Evolutionary conservation across 1,140 invertebrate genomes (phyloP).

Genomic region (Calliopsis andreniformis): DNA sequence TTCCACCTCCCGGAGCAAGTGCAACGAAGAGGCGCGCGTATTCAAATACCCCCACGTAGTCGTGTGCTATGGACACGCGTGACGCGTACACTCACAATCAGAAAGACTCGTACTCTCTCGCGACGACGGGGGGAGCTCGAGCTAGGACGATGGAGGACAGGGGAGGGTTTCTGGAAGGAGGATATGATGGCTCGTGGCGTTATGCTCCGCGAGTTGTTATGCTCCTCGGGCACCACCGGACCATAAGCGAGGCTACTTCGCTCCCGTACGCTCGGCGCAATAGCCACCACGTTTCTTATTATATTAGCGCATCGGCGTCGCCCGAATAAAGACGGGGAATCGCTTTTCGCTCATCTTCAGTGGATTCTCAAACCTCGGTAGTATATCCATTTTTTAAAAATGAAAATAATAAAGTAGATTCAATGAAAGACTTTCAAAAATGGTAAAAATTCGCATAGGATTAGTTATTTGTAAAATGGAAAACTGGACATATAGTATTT

Average conservation of each 20-base stretch:
- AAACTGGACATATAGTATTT: too few species aligned
- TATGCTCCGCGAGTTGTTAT: constrained; percentile 80
- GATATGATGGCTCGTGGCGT: constrained; percentile 81
- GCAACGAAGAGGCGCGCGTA: constrained; percentile 37
- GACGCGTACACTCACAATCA: constrained; percentile 26
- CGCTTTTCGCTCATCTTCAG: not conserved
- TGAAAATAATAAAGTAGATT: too few species aligned
- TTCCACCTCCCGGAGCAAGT: constrained; percentile 31
- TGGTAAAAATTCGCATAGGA: too few species aligned
- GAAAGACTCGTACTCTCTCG: constrained; percentile 45
- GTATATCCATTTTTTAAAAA: too few species aligned
- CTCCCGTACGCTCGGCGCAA: constrained; percentile 70
- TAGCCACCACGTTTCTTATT: constrained; percentile 77
- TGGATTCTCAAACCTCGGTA: not conserved
- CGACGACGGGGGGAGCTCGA: constrained; percentile 17
- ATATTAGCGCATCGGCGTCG: constrained; percentile 79
- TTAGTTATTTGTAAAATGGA: too few species aligned
- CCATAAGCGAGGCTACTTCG: constrained; percentile 81
- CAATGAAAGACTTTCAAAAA: too few species aligned
- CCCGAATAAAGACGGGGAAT: constrained; percentile 53
- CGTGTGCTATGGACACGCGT: constrained; percentile 40
- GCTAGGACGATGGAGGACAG: constrained; percentile 6
- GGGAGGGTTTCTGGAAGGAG: constrained; percentile 74
- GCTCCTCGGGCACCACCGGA: constrained; percentile 80
- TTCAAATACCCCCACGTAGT: constrained; percentile 50